These are phyloP conservation scores for Lagria hirta DNA, from an alignment of 2,888 invertebrate genomes.

Conservation along the genomic window DNA sequence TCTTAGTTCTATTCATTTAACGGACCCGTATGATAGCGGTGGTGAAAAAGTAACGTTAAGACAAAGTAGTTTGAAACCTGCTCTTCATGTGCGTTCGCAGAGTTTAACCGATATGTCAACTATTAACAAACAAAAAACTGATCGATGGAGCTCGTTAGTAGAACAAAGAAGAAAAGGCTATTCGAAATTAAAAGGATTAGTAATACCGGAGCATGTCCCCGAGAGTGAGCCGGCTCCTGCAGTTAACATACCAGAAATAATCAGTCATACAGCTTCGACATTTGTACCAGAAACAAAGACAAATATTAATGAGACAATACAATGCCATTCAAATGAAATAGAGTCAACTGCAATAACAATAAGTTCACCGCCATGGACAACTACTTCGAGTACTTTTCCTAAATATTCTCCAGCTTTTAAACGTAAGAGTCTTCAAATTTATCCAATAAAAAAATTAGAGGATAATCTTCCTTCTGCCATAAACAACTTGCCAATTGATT, in stretches of 20 bases:
- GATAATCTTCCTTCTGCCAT: slow-evolving; percentile 1
- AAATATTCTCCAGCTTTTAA: slow-evolving; percentile 84
- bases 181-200: slow-evolving; percentile 83
- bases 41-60: slow-evolving; percentile 31
- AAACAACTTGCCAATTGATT: slow-evolving; percentile 10
- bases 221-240: slow-evolving; percentile 62
- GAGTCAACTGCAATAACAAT: slow-evolving; percentile 32
- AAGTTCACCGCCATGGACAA: slow-evolving; percentile 48
- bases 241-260: slow-evolving; percentile 81
- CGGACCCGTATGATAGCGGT: slow-evolving; percentile 5
- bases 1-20: slow-evolving; percentile 30
- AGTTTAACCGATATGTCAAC: slow-evolving; percentile 55
- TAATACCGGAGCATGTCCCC: slow-evolving; percentile 75
- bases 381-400: slow-evolving; percentile 60
- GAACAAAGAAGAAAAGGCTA: slow-evolving; percentile 81
- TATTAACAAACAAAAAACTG: slow-evolving; percentile 42
- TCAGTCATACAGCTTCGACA: slow-evolving; percentile 56
- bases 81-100: slow-evolving; percentile 55
- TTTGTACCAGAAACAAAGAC: slow-evolving; percentile 35
- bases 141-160: slow-evolving; percentile 70
- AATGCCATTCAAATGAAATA: slow-evolving; percentile 40
- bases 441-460: slow-evolving; percentile 40
- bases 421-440: slow-evolving; percentile 71
- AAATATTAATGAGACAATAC: slow-evolving; percentile 26
- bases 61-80: slow-evolving; percentile 30